phyloP scores from a whole-genome alignment of 1,140 invertebrate species.

The Tetranychus cinnabarinus region DNA sequence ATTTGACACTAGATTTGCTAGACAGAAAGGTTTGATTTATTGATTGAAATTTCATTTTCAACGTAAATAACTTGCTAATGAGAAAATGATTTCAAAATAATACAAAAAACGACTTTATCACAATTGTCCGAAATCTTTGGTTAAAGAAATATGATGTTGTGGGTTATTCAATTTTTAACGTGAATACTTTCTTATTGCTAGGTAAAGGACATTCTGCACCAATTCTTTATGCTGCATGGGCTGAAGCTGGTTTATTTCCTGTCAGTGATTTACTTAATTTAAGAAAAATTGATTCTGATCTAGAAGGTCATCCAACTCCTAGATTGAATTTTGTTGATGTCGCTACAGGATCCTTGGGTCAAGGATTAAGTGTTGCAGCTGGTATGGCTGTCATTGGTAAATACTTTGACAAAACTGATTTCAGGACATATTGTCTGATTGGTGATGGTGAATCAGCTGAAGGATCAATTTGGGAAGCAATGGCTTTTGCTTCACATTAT shows the following conservation, averaged over 20 bases:
- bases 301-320: constrained; percentile 96
- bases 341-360: constrained; percentile 89
- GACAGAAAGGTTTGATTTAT: no score
- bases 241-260: constrained; percentile 80
- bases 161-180: no score
- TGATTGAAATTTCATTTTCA: no score
- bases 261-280: constrained; percentile 57
- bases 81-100: no score
- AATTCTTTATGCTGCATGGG: constrained; percentile 95
- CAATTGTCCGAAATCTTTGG: no score
- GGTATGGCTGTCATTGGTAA: constrained; percentile 99
- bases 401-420: constrained; percentile 77
- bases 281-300: constrained; percentile 73
- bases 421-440: constrained; percentile 74
- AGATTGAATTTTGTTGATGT: constrained; percentile 92
- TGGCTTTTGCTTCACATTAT: constrained; percentile 80
- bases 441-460: constrained; percentile 97
- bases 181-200: background rate
- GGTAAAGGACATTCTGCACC: constrained; percentile 80
- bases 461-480: constrained; percentile 93
- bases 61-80: no score
- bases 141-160: no score
- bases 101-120: background rate
- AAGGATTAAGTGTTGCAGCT: constrained; percentile 77
- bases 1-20: constrained; percentile 16